phyloP scores from a whole-genome alignment of 2,113 vertebrate species.

The Hemicordylus capensis region DNA sequence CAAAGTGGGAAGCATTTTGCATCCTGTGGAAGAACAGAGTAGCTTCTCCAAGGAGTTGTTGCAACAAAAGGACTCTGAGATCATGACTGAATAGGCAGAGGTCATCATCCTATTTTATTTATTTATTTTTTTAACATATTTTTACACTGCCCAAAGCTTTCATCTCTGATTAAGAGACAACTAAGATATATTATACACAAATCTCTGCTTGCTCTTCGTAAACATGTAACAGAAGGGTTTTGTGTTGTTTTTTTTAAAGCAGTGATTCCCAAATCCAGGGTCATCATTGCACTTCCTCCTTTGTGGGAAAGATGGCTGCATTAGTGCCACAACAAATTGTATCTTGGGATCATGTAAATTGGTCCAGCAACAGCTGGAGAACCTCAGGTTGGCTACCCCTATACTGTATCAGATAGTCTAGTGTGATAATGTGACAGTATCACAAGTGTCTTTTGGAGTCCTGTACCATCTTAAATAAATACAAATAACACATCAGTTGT shows the following conservation, averaged over 20 bases:
- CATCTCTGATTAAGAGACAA: no score
- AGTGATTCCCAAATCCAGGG: not conserved
- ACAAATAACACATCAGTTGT: no score
- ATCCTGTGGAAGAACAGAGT: not conserved
- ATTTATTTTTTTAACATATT: no score
- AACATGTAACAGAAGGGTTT: not conserved
- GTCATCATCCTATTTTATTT: not conserved
- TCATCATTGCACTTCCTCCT: not conserved
- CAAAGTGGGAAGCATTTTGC: not conserved
- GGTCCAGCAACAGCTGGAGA: no score
- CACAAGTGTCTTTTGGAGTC: not conserved
- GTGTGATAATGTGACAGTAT: not conserved
- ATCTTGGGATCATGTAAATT: no score
- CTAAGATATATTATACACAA: no score
- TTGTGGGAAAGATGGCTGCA: not conserved
- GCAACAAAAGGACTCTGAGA: not conserved
- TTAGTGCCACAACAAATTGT: no score
- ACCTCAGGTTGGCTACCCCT: no score
- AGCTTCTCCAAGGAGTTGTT: not conserved
- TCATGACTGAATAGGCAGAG: not conserved
- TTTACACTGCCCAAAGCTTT: no score
- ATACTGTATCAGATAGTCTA: not conserved
- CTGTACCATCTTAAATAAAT: no score
- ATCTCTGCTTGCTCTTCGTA: not conserved
- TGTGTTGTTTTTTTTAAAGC: no score